Evolutionary conservation across 1,140 invertebrate species (phyloP).

Genomic region (Maconellicoccus hirsutus): DNA sequence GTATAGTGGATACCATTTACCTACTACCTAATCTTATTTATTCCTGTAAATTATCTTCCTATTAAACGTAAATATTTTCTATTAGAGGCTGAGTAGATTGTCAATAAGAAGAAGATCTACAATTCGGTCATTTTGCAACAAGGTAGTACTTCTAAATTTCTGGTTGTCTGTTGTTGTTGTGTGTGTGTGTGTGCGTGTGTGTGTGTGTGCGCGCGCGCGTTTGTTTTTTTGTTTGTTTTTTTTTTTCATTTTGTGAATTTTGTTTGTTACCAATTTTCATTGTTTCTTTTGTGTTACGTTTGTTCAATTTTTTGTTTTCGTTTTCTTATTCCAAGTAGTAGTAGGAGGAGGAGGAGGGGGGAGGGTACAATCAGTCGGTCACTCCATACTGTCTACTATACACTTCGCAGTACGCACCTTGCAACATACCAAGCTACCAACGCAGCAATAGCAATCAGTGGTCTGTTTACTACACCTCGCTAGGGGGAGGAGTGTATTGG

Average conservation of each 20-base stretch:
- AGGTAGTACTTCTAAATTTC: constrained; percentile 20
- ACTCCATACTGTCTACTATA: too few relatives aligned
- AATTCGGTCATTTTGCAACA: constrained; percentile 24
- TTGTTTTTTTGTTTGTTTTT: constrained; percentile 14
- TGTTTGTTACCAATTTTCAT: neutral
- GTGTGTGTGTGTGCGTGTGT: neutral
- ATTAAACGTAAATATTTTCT: neutral
- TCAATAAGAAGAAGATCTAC: constrained; percentile 24
- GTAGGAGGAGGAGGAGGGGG: too few relatives aligned
- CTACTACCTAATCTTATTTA: too few relatives aligned
- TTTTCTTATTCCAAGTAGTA: too few relatives aligned
- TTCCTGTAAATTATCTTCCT: neutral
- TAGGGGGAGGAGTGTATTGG: too few relatives aligned
- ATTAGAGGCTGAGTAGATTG: constrained; percentile 18
- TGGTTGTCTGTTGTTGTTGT: neutral
- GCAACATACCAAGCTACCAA: too few relatives aligned
- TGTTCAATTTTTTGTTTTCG: too few relatives aligned
- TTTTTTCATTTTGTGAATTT: neutral
- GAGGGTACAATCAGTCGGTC: too few relatives aligned
- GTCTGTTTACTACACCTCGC: too few relatives aligned
- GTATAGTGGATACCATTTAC: too few relatives aligned
- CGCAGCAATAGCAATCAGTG: too few relatives aligned
- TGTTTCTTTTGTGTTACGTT: neutral
- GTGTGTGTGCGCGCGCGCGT: neutral
- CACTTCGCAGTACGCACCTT: too few relatives aligned